Base-by-base conservation (phyloP, 1,140 invertebrate genomes). In the Halesus radiatus region DNA sequence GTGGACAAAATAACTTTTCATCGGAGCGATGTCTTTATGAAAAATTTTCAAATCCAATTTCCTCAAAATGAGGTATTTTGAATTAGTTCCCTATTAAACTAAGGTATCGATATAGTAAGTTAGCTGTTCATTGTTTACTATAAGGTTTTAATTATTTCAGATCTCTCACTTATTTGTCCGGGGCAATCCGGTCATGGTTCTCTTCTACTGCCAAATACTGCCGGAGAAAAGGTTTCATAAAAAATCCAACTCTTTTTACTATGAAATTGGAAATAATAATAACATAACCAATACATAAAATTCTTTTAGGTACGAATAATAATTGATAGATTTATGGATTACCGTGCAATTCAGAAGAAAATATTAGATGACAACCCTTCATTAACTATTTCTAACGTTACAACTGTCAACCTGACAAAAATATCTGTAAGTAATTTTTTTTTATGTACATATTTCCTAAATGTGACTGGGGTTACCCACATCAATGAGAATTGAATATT, bases 171-270 rank as follows among this genome's bases (percentile, higher is more conserved):
- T 29, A 79, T 16, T 13, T 81, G 82, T 53, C 53, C 90, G 52
- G 96, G 96, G 50, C 91, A 92, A 53, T 92, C 96, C 10, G 97
- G 96, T 0, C 97, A 98, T 89, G 97, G 95, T 1, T 97, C 95
- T 2, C 88, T 95, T 5, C 89, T 98, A 32, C 88, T 96, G 53
- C 91, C 94, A 64, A 92, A 96, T 83, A 97, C 94, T 7, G 94
- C 96, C 50, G 96, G 93, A 3, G 94, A 96, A 85, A 98, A 98
- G 90, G 82, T 83, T 45, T 45, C 1, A 13, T 13, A 45, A 45
- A 13, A 45, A 45, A 45, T 32, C 32, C 4, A 7, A 4, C 3
- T 16, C 16, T 56, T 56, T 56, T 56, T 56, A 56, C n/a, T 20
- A 18, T 56, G n/a, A 6, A 6, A 18, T 56, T 56, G 6, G n/a